Evolutionary conservation across 2,113 vertebrate genomes (phyloP), one percentile per base, ranked within the genome.

Genomic region (Todiramphus chloris): DNA sequence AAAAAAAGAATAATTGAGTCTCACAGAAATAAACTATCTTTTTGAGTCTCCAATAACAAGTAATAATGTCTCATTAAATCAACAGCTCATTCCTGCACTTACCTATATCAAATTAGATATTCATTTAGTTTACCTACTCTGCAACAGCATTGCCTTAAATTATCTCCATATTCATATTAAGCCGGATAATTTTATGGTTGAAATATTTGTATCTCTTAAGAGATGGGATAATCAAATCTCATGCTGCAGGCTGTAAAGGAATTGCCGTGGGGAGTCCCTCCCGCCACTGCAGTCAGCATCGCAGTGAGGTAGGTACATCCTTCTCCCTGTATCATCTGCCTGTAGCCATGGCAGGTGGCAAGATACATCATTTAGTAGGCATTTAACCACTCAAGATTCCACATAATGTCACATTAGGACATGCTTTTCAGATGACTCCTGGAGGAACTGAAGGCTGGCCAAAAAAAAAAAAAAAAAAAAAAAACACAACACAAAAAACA

Each of bases 101-200:
- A 90, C 30, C 50, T 77, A 60, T 74, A 91, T 95, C 87, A 95
- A 94, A 96, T 94, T 95, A 93, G 20, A 69, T 81, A 93, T 96
- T 95, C 69, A 59, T 79, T 83, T 35, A 41, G 18, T 39, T 80
- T 91, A 79, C 24, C 66, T 62, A 30, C 33, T 74, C 67, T 85
- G 63, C 67, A 91, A 82, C 5, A 39, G 23, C 27, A 31, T 73
- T 17, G 3, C 51, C 44, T 91, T 72, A 72, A 63, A 84, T 90
- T 82, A 75, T 56, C 33, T 73, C 86, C 50, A 33, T 92, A 91
- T 69, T 79, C 31, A 24, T 72, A n/a, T 37, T 69, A 82, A 67
- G 35, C 25, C 43, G 63, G 33, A 77, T 89, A 75, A 77, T 72
- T 95, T 93, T 67, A 72, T 60, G 59, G 37, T 33, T 90, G 44